Evolutionary conservation across 2,797 vertebrate genomes (phyloP), one percentile per base, ranked within the genome.

Genomic region (Argya squamiceps): DNA sequence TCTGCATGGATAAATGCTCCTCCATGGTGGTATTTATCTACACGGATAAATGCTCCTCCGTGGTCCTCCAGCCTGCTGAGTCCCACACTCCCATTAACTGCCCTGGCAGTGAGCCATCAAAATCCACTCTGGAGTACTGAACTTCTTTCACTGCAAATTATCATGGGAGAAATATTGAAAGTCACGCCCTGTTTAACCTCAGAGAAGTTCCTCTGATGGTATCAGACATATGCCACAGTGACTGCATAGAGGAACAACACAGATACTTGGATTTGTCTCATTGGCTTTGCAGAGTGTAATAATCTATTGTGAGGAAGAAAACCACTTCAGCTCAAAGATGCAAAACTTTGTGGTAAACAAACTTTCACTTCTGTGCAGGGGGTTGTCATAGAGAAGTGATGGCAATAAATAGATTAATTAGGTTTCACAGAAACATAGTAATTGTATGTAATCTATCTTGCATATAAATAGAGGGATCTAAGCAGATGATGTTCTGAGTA

Each of bases 101-200:
- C 9, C 0, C 2, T 41, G 55, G 7, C 64, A 63, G 3, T 0
- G 3, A 71, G 49, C n/a, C 30, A 36, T 43, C 22, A 53, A 68
- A 69, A 55, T 58, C 36, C 37, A 36, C 43, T 39, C 46, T 1
- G 4, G 39, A 78, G 34, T 21, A 20, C n/a, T 32, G 43, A 82
- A 34, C 18, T 46, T 44, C 12, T 56, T 79, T 79, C 32, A 30
- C 26, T 49, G 21, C 24, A 37, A 23, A n/a, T 56, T 68, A 49
- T 37, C 3, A 2, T 4, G 27, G n/a, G 58, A 47, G 20, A 82
- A 65, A 39, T 58, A 80, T 11, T 62, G 34, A 68, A 75, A 29
- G 34, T 71, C 9, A 11, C 7, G 17, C 6, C 15, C 7, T 73
- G 12, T 56, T 92, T 58, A 79, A 76, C 52, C 36, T 37, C 29